Evolutionary conservation across 2,113 vertebrate species (phyloP).

Genomic region (Mormoops blainvillei): DNA sequence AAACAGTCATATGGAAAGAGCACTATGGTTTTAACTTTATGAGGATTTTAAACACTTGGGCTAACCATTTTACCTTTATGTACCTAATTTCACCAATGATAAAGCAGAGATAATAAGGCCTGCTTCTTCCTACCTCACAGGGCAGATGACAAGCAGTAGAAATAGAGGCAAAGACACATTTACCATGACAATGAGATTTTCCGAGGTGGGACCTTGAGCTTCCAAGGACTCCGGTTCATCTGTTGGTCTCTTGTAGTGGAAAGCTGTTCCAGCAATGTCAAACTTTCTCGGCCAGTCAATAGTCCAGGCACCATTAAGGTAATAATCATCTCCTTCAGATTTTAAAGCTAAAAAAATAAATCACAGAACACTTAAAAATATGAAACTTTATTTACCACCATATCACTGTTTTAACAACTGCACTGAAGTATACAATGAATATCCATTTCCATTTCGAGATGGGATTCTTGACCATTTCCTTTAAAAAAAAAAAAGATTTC

Average conservation of each 20-base stretch:
- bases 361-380: conserved; percentile 58
- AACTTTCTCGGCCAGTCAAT: conserved; percentile 99
- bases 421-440: conserved; percentile 65
- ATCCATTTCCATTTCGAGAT: conserved; percentile 37
- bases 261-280: conserved; percentile 94
- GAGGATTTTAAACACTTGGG: background rate
- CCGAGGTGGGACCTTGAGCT: conserved; percentile 92
- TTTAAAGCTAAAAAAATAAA: conserved; percentile 90
- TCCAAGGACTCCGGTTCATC: conserved; percentile 95
- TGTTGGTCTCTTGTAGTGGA: conserved; percentile 94
- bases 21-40: background rate
- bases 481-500: no score
- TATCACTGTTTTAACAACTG: background rate
- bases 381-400: background rate
- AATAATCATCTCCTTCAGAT: conserved; percentile 95
- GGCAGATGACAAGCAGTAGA: background rate
- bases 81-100: background rate
- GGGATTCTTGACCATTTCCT: background rate
- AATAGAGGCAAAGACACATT: conserved; percentile 55
- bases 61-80: conserved; percentile 25
- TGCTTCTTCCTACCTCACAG: background rate
- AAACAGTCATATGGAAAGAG: background rate
- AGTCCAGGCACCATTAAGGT: conserved; percentile 99
- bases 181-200: conserved; percentile 97
- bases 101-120: conserved; percentile 10